A percentile compares a stretch with the other conserved stretches of the same genome.
These are phyloP conservation scores for Anser brachyrhynchus DNA, from an alignment of 2,113 vertebrate species.

Conservation along the genomic window DNA sequence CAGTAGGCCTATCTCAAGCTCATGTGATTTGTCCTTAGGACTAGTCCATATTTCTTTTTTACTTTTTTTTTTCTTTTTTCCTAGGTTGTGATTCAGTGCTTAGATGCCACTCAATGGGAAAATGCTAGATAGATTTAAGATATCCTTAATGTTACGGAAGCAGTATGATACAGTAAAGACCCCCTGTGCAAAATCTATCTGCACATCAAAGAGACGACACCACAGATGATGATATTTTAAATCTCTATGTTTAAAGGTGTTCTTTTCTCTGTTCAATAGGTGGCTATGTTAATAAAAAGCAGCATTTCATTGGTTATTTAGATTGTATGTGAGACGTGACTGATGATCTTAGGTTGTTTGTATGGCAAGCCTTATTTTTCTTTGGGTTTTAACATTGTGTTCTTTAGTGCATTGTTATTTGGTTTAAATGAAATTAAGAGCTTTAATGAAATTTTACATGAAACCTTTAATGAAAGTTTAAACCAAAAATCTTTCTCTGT, in stretches of 20 bases:
- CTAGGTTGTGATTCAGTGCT: neutral
- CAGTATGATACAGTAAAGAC: neutral
- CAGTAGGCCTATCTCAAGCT: neutral
- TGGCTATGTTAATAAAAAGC: neutral
- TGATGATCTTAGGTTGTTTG: neutral
- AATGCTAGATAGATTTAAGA: neutral
- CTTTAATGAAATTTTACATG: neutral
- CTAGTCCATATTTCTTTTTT: neutral
- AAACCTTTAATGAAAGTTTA: neutral
- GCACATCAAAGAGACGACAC: neutral
- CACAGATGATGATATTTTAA: neutral
- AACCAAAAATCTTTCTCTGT: rapidly evolving
- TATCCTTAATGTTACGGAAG: neutral
- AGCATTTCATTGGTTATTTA: neutral
- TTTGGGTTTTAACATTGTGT: neutral
- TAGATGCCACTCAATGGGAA: neutral
- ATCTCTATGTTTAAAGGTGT: neutral
- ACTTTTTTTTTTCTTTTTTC: neutral
- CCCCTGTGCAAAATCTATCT: neutral
- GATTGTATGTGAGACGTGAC: neutral
- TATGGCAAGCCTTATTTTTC: neutral
- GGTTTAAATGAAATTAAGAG: neutral
- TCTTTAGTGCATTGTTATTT: neutral
- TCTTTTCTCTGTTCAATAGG: neutral
- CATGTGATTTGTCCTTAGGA: neutral